A percentile compares a stretch with the other conserved stretches of the same genome.
Conservation (phyloP, 2,113 vertebrate species). For the Caranx melampygus region DNA sequence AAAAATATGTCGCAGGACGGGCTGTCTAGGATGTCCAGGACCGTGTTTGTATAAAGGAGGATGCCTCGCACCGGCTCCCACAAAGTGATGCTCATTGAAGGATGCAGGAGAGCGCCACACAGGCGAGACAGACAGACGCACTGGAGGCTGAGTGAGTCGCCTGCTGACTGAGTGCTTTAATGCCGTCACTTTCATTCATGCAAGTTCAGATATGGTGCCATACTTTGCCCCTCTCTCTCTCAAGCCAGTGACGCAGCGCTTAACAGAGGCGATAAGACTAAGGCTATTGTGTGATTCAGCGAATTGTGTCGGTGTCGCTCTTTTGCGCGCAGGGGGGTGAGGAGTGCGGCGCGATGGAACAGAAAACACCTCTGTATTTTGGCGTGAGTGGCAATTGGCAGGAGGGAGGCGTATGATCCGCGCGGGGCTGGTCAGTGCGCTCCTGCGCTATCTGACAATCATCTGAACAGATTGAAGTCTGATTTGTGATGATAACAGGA, state of each 20-base stretch:
- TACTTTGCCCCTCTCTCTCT: constrained; percentile 58
- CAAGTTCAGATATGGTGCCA: constrained; percentile 75
- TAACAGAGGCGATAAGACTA: constrained; percentile 31
- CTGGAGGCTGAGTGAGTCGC: constrained; percentile 78
- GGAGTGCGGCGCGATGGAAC: constrained; percentile 17
- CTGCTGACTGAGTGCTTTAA: constrained; percentile 69
- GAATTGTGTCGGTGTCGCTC: constrained; percentile 42
- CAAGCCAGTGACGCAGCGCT: constrained; percentile 67
- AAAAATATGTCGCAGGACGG: constrained; percentile 80
- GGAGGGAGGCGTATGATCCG: constrained; percentile 34
- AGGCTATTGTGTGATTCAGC: constrained; percentile 6
- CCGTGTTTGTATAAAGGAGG: constrained; percentile 54
- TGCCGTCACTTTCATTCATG: constrained; percentile 75
- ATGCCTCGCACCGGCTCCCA: constrained; percentile 58
- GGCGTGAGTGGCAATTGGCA: constrained; percentile 58
- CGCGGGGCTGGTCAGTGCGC: constrained; percentile 21
- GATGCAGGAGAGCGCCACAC: constrained; percentile 65
- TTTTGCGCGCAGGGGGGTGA: not conserved
- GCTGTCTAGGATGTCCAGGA: constrained; percentile 73
- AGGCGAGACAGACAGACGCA: constrained; percentile 61
- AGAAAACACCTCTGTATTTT: constrained; percentile 28
- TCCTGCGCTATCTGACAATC: constrained; percentile 43
- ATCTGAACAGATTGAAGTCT: not conserved
- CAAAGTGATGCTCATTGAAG: constrained; percentile 67
- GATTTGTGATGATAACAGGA: not conserved